Conservation (phyloP, 2,113 vertebrate species). For the Aldabrachelys gigantea region DNA sequence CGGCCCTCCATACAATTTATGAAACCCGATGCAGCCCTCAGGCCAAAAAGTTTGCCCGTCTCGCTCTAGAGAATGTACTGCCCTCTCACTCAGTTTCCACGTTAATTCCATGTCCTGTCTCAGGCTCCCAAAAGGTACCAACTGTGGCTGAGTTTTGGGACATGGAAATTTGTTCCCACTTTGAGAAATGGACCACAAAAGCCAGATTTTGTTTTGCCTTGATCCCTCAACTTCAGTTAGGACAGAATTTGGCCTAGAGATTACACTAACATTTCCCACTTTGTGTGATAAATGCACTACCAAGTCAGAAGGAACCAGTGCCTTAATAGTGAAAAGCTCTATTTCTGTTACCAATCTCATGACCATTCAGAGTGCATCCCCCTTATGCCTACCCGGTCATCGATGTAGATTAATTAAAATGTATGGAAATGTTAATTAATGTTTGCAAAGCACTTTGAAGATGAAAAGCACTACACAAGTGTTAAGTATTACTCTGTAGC, state of each 20-base stretch:
- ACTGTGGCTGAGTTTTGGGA: not conserved
- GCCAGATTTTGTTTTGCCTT: not conserved
- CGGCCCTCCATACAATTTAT: too few relatives aligned
- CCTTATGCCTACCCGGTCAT: not conserved
- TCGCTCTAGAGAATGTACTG: not conserved
- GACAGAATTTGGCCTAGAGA: not conserved
- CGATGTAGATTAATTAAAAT: not conserved
- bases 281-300: not conserved
- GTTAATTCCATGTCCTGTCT: not conserved
- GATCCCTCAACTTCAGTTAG: not conserved
- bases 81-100: not conserved
- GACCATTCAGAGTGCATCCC: not conserved
- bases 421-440: not conserved
- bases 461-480: not conserved
- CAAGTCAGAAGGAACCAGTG: not conserved
- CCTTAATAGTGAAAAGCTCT: not conserved
- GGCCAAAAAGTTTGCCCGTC: too few relatives aligned
- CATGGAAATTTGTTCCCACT: not conserved
- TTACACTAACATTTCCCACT: not conserved
- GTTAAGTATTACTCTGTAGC: not conserved
- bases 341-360: not conserved
- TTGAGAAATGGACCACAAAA: too few relatives aligned
- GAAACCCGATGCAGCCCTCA: too few relatives aligned
- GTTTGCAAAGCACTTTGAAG: not conserved
- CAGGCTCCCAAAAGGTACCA: too few relatives aligned